These are phyloP conservation scores for Scolopax rusticola DNA, from an alignment of 2,797 vertebrate genomes.

Conservation along the genomic window DNA sequence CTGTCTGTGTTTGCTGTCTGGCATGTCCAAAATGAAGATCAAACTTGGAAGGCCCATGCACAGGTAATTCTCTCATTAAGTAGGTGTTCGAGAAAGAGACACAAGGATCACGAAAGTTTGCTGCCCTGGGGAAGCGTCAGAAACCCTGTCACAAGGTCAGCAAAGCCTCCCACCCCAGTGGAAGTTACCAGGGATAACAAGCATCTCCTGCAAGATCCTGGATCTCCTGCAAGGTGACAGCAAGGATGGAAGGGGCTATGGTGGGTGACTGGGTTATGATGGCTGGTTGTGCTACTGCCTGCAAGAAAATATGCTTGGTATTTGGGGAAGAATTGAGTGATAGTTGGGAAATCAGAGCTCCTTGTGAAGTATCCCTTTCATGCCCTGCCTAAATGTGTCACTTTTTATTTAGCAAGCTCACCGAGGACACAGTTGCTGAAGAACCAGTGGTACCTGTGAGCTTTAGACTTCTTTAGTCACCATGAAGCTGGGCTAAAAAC, in stretches of 20 bases:
- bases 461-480: not conserved
- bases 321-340: not conserved
- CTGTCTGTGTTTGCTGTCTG: not conserved
- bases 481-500: not conserved
- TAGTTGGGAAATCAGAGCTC: not conserved
- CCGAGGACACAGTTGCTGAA: not conserved
- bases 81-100: not conserved
- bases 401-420: not conserved
- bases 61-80: not conserved
- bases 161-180: not conserved
- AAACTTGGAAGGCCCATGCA: not conserved
- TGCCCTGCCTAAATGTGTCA: not conserved
- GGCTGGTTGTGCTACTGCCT: not conserved
- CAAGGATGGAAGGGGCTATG: not conserved
- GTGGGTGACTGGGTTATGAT: not conserved
- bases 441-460: not conserved
- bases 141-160: not conserved
- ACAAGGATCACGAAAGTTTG: rapidly evolving
- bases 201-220: not conserved
- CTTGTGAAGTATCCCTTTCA: not conserved
- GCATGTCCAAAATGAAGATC: not conserved
- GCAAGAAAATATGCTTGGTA: not conserved
- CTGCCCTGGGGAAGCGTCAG: not conserved
- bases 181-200: not conserved
- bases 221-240: not conserved